Base-by-base conservation (phyloP, 2,888 invertebrate genomes). In the Drosophila gaucha region DNA sequence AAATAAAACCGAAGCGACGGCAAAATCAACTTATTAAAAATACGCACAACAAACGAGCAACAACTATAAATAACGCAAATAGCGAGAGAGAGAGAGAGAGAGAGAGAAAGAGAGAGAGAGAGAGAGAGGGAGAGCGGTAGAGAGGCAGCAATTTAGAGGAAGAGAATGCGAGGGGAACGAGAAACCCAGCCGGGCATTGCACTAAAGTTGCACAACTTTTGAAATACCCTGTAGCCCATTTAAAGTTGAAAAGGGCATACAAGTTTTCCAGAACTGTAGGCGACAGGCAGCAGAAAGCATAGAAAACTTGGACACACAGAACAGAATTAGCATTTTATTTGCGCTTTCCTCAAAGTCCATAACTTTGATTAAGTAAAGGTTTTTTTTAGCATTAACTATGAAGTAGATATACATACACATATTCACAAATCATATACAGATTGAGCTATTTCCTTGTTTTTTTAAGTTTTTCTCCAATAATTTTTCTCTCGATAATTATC, bases 21-120 rank as follows among this genome's bases (percentile, higher is more conserved):
- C 73, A 75, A 66, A 68, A 69, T 69, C 83, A 86, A 87, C 86
- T 83, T 83, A 79, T 83, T 76, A 79, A 83, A 73, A 82, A 87
- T 73, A 67, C 59, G 67, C 49, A 67, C 49, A 82, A 67, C 79
- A 75, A 85, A 70, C 79, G 65, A 78, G 69, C 72, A 65, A 66
- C 67, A 67, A 70, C 77, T 79, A 79, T 82, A 87, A 87, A 83
- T 79, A 83, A 86, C 65, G 46, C 31, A 16, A 43, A 55, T 2
- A 30, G 41, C 36, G 18, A 16, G 31, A 24, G 20, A 12, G 31
- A 41, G 22, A 30, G 58, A 6, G 9, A 24, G 41, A 1, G 18
- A 26, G 51, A 10, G 39, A 16, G 22, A 10, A 9, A 6, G 16
- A 0, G 20, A 8, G 12, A 2, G 14, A 28, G 28, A n/a, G 28